A percentile compares a stretch with the other conserved stretches of the same genome.
These are phyloP conservation scores for Hylomyscus alleni DNA, from an alignment of 2,797 vertebrate genomes.

Conservation along the genomic window DNA sequence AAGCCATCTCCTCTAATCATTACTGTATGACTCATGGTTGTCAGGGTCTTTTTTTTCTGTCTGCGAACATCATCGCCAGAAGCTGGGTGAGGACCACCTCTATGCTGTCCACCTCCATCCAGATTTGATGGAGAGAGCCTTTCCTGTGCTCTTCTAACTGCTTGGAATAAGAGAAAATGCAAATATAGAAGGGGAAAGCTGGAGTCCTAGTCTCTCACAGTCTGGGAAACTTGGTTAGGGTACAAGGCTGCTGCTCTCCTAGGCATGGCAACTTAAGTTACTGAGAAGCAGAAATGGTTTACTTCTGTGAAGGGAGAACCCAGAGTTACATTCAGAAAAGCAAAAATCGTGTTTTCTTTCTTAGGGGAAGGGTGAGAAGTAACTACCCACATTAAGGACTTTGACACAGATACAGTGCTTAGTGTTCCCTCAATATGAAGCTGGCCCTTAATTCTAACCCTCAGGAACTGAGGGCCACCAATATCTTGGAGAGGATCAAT, in stretches of 20 bases:
- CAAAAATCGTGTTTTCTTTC: neutral
- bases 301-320: neutral
- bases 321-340: conserved; percentile 1
- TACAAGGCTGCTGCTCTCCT: neutral
- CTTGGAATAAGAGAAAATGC: neutral
- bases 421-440: neutral
- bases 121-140: neutral
- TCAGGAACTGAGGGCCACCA: neutral
- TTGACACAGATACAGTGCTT: neutral
- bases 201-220: neutral
- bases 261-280: neutral
- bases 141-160: neutral
- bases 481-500: neutral
- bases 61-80: neutral
- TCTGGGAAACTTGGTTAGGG: neutral
- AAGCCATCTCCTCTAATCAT: neutral
- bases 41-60: neutral
- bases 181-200: neutral
- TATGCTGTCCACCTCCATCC: neutral
- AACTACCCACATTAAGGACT: neutral
- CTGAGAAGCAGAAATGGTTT: neutral
- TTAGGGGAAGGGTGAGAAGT: neutral
- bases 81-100: neutral
- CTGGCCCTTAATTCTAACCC: neutral
- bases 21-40: neutral